Base-by-base conservation (phyloP, 2,888 invertebrate species). In the Poecilus cupreus region DNA sequence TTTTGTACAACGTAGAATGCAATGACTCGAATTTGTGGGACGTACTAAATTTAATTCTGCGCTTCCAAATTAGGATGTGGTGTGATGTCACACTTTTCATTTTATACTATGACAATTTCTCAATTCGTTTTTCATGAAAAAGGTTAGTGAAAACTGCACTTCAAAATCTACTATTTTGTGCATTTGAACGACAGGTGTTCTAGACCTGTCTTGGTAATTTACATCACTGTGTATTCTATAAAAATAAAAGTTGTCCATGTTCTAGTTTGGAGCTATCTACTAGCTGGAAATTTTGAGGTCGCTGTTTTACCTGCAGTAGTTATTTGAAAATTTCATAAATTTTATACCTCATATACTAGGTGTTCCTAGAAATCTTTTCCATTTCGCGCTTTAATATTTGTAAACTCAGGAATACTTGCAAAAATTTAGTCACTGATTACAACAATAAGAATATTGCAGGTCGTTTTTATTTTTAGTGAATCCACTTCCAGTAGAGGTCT, bases 181-280 rank as follows among this genome's bases (percentile, higher is more conserved):
- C 5, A 6, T 20, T 54, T 11, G 11, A 20, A 20, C 54, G 22
- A 54, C 54, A 60, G 26, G 26, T 60, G 26, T 26, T 64, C 37
- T 37, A 26, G 2, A 68, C 60, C 24, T 32, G 60, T 13, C 60
- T 3, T 54, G 11, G 60, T 60, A 60, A 60, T 60, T 60, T 60
- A 60, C 24, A 60, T 60, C 26, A 24, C 26, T 8, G 26, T 57
- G 10, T 57, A 57, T 60, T 60, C 60, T 32, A 60, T 24, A 60
- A 60, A 60, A 60, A 60, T 24, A 60, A 60, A 60, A 60, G 60
- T 60, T 60, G 60, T 60, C 60, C 60, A 60, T 60, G 64, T 68
- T 68, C 64, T 68, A 68, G 64, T 68, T 68, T 68, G 64, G 64
- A 68, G 64, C 22, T 68, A 26, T 60, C 60, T 26, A 26, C 24